Percentiles rank a stretch among this genome's conserved stretches.
phyloP scores from a whole-genome alignment of 1,140 invertebrate species.

The Drosophila neocordata region DNA sequence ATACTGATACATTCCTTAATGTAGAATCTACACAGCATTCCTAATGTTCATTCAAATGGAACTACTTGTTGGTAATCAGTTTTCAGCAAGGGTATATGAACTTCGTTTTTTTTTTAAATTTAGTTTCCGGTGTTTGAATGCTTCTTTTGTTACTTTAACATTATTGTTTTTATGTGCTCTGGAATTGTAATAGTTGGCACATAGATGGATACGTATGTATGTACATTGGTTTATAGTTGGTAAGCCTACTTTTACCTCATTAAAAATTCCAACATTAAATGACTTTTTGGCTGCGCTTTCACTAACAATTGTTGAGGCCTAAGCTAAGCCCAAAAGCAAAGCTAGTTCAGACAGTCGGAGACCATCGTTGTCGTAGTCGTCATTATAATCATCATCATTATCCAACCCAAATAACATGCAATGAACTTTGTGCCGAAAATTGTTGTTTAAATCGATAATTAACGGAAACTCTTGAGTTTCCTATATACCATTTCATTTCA shows the following conservation, averaged over 20 bases:
- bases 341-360: background rate
- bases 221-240: constrained; percentile 39
- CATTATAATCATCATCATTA: constrained; percentile 6
- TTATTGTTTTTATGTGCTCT: background rate
- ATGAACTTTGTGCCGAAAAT: constrained; percentile 57
- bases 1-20: background rate
- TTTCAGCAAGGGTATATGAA: background rate
- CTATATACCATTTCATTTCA: constrained; percentile 38
- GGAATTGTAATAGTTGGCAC: background rate
- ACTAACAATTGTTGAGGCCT: constrained; percentile 46
- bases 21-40: background rate
- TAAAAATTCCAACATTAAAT: constrained; percentile 49
- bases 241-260: constrained; percentile 59
- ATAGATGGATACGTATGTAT: constrained; percentile 8
- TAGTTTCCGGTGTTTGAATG: background rate
- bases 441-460: constrained; percentile 72
- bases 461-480: constrained; percentile 35
- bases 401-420: constrained; percentile 64
- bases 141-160: no score
- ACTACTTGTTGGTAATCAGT: no score
- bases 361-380: constrained; percentile 19
- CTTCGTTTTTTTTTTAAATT: background rate
- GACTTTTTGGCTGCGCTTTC: constrained; percentile 66
- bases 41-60: background rate
- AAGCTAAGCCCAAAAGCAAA: constrained; percentile 42